Evolutionary conservation across 2,113 vertebrate genomes (phyloP), one percentile per base, ranked within the genome.

Genomic region (Elgaria multicarinata): DNA sequence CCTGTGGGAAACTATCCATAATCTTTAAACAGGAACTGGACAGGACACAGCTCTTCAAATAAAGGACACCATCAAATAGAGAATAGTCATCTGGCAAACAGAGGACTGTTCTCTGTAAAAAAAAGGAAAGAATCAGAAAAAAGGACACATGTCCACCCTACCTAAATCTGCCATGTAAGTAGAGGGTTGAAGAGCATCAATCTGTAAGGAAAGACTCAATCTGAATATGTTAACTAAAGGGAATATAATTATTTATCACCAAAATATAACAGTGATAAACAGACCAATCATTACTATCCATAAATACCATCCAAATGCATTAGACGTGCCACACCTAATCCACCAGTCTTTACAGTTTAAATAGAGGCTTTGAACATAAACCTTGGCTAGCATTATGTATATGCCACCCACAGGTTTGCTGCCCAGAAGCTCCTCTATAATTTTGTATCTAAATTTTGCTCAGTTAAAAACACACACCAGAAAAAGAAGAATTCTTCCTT

Each of bases 361-460:
- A 79, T 6, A 80, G 62, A 87, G 46, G 24, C 64, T 36, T 55
- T 58, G 36, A 58, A 50, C 26, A 39, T 20, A 66, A 76, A 64
- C 28, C 66, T 71, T 50, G 44, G 44, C 46, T 84, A 31, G 31
- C 28, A n/a, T 36, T 58, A 42, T 26, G n/a, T 66, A 50, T 69
- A 69, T 79, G 12, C 62, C 76, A 79, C 76, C 62, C 76, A 71
- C 44, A 55, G 28, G 39, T 71, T 55, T 69, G 44, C 44, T 87
- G 64, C 76, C 66, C 76, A 80, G 10, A 31, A 75, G 2, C 64
- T 55, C n/a, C 86, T 80, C 86, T 87, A 36, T 87, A 87, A 80
- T 87, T 87, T 87, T 87, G 71, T 42, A 75, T 26, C 76, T 79
- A 78, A 67, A 4, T 53, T 80, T 87, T 87, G 64, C 24, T 80